Percentiles rank a stretch among this genome's conserved stretches.
Evolutionary conservation across 2,113 vertebrate species (phyloP).

Genomic region (Solenodon paradoxus): DNA sequence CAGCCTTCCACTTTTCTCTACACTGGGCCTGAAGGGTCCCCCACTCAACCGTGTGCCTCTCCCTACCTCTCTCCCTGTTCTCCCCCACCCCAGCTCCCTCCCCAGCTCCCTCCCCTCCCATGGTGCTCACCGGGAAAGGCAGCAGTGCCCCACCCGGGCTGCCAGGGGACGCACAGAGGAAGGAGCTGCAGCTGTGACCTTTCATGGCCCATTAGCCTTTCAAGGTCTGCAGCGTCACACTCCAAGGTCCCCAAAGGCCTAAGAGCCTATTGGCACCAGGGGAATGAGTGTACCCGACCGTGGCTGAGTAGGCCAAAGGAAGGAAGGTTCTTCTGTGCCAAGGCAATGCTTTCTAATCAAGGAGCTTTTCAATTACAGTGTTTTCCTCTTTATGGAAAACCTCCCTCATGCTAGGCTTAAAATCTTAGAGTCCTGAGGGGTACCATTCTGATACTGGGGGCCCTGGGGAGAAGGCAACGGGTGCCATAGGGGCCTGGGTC

Average conservation of each 20-base stretch:
- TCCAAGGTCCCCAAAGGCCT: not conserved
- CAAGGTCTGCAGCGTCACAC: not conserved
- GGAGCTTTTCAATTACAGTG: constrained; percentile 44
- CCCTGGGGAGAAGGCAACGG: not conserved
- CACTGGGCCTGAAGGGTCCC: not conserved
- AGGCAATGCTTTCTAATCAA: constrained; percentile 43
- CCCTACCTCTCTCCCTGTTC: not conserved
- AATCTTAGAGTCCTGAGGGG: constrained; percentile 36
- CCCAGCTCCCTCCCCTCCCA: too few species aligned
- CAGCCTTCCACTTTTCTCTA: not conserved
- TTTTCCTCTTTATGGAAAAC: constrained; percentile 45
- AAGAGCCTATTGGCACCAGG: not conserved
- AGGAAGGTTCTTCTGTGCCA: not conserved
- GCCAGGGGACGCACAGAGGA: not conserved
- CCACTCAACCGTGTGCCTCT: not conserved
- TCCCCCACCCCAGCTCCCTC: too few species aligned
- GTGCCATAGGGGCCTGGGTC: not conserved
- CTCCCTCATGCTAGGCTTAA: constrained; percentile 33
- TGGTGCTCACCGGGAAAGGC: too few species aligned
- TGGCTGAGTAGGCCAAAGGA: not conserved
- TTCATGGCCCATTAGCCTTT: not conserved
- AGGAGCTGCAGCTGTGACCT: not conserved
- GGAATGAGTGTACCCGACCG: not conserved
- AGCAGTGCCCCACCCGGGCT: not conserved
- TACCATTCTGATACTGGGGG: not conserved